phyloP scores from a whole-genome alignment of 2,888 invertebrate genomes.

The Rugalucina vietnamica region DNA sequence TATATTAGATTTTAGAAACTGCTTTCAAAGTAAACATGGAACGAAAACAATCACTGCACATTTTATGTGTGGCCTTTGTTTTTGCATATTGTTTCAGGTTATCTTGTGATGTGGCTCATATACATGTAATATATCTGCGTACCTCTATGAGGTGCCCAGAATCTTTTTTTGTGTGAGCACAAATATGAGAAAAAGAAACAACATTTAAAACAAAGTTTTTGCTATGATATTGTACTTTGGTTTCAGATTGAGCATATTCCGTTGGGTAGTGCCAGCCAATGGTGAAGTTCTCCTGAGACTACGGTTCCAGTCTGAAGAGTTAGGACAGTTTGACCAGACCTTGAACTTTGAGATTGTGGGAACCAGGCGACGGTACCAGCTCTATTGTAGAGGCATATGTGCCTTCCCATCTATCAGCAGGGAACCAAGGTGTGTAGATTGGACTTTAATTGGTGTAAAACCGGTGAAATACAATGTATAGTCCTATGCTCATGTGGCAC shows the following conservation, averaged over 20 bases:
- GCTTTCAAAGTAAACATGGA: no score
- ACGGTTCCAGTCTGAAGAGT: slow-evolving; percentile 83
- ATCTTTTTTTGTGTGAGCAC: background rate
- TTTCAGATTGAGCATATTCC: slow-evolving; percentile 80
- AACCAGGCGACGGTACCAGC: slow-evolving; percentile 82
- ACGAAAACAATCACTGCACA: no score
- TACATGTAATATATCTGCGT: no score
- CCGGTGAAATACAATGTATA: no score
- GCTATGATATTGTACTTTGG: background rate
- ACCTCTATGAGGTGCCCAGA: no score
- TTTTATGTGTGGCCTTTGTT: no score
- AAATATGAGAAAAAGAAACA: background rate
- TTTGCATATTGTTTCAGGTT: no score
- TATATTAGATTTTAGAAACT: no score
- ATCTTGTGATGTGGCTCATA: no score
- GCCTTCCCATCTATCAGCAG: slow-evolving; percentile 84
- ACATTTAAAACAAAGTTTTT: background rate
- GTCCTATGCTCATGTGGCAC: no score
- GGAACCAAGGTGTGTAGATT: slow-evolving; percentile 81
- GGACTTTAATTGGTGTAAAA: background rate
- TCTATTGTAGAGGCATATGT: slow-evolving; percentile 84
- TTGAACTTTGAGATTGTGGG: slow-evolving; percentile 84
- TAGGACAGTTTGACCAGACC: slow-evolving; percentile 84
- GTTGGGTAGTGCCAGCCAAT: slow-evolving; percentile 83
- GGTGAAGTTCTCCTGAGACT: slow-evolving; percentile 81